Percentiles rank a stretch among this genome's conserved stretches.
These are phyloP conservation scores for Butorides virescens DNA, from an alignment of 2,113 vertebrate species.

Conservation along the genomic window DNA sequence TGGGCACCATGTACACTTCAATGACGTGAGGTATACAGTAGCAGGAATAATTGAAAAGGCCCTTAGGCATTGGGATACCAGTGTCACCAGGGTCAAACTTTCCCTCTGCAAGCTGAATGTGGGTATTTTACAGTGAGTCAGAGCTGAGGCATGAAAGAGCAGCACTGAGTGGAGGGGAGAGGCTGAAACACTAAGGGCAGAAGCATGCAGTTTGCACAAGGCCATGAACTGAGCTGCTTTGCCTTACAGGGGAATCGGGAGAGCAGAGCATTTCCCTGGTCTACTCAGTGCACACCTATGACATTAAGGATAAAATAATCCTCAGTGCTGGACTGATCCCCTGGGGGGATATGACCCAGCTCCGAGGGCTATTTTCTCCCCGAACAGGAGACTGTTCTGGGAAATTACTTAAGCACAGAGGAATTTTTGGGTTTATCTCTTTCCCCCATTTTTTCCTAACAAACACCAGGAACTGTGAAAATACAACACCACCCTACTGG, in stretches of 20 bases:
- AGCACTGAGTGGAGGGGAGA: background rate
- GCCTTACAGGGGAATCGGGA: background rate
- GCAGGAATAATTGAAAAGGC: background rate
- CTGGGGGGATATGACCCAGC: rapidly evolving
- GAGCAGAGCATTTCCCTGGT: background rate
- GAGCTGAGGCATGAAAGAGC: background rate
- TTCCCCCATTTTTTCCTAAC: background rate
- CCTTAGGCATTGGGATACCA: background rate
- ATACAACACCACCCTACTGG: background rate
- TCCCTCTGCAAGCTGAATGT: background rate
- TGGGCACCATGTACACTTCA: background rate
- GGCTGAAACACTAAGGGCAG: background rate
- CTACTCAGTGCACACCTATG: background rate
- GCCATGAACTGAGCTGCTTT: background rate
- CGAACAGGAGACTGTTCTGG: background rate
- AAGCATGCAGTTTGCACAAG: background rate
- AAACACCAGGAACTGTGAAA: background rate
- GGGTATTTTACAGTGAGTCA: background rate
- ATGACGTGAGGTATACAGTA: background rate
- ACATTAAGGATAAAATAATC: background rate
- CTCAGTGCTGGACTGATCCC: background rate
- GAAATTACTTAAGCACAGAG: background rate
- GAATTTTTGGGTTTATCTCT: background rate
- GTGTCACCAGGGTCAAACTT: background rate
- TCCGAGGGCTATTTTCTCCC: background rate